Base-by-base conservation (phyloP, 30 jellyfish, hydroid and myxozoan species). In the Sanderia malayensis region DNA sequence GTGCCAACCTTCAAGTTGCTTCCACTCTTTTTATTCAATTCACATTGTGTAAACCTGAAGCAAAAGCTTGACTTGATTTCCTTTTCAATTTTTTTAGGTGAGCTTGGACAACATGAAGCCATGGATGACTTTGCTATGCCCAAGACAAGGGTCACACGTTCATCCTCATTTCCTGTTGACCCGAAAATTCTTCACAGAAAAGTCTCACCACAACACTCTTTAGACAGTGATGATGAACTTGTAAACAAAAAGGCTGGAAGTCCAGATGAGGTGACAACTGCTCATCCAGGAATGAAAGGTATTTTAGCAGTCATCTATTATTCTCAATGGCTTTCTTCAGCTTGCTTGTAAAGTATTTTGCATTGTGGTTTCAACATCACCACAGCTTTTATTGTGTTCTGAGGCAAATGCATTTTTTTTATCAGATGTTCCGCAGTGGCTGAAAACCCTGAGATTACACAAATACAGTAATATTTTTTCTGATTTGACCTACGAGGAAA, bases 251-350 rank as follows among this genome's bases (percentile, higher is more conserved):
- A 70, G 82, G 62, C 47, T 25, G 67, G 64, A 26, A 92, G 86
- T 61, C 64, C 76, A 18, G 96, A 67, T 60, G 86, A 79, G 24
- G 76, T 44, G n/a, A 70, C 71, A 15, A 57, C 65, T 29, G 65
- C 86, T 1, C 86, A 80, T 23, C 94, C 94, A 1, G 98, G 98
- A 53, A 92, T 92, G 98, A 92, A 92, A 84, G 98, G 98, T 90
- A 21, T 63, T 22, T 19, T 8, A n/a, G n/a, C n/a, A n/a, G n/a
- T n/a, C n/a, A n/a, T n/a, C n/a, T n/a, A n/a, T n/a, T n/a, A n/a
- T n/a, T n/a, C n/a, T n/a, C n/a, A n/a, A n/a, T n/a, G n/a, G n/a
- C n/a, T n/a, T n/a, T n/a, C n/a, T n/a, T n/a, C n/a, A n/a, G n/a
- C n/a, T n/a, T n/a, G n/a, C n/a, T n/a, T n/a, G n/a, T n/a, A n/a